These are phyloP conservation scores for Smittia sp. DNA, from an alignment of 2,888 invertebrate species.

Conservation along the genomic window DNA sequence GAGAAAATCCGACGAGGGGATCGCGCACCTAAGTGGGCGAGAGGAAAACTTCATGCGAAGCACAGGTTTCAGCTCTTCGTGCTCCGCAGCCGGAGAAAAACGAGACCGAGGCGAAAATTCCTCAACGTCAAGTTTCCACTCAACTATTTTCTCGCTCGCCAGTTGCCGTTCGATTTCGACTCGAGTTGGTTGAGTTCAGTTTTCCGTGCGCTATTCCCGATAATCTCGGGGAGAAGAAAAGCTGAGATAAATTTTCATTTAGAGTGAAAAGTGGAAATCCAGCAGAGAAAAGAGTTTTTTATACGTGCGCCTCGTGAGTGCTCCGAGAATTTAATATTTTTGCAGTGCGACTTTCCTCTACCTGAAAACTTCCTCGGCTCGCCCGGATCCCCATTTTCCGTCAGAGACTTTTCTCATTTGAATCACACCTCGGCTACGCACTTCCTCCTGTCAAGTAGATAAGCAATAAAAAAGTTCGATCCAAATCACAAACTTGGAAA, in stretches of 20 bases:
- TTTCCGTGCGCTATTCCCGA: background rate
- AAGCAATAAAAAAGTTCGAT: slow-evolving; percentile 15
- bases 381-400: too few species aligned
- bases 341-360: background rate
- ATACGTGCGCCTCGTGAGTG: background rate
- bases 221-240: background rate
- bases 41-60: background rate
- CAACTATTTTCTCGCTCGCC: too few species aligned
- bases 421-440: background rate
- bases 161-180: slow-evolving; percentile 32
- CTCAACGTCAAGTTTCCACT: slow-evolving; percentile 1
- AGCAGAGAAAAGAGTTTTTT: background rate
- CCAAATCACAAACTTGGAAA: background rate
- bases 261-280: slow-evolving; percentile 3
- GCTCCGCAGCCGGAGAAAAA: slow-evolving; percentile 24
- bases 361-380: background rate
- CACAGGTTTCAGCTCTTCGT: background rate
- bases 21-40: background rate
- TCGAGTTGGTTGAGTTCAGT: slow-evolving; percentile 30
- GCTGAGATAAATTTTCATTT: slow-evolving; percentile 18
- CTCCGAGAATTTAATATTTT: background rate
- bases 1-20: background rate
- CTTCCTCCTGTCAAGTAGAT: background rate
- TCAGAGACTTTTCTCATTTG: background rate
- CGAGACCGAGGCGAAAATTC: slow-evolving; percentile 33